These are phyloP conservation scores for Pocillopora grandis DNA, from an alignment of 92 coral and sea anemone genomes.

Conservation along the genomic window DNA sequence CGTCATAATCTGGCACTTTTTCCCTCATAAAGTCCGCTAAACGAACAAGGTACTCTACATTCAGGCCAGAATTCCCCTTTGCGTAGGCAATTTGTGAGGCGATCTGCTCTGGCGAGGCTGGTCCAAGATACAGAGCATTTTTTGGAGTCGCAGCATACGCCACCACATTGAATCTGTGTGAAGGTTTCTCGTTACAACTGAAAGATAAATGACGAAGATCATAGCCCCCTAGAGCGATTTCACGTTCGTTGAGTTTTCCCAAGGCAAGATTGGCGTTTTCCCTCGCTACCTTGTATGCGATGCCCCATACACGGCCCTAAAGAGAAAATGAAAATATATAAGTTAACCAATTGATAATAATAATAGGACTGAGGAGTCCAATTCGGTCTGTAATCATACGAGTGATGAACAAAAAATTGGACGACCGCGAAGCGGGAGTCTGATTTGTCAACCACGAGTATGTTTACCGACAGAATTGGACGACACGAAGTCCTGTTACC, in stretches of 20 bases:
- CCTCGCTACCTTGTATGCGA: slow-evolving; percentile 72
- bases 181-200: slow-evolving; percentile 16
- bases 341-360: too few species aligned
- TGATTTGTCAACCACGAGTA: too few species aligned
- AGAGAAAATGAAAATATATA: background rate
- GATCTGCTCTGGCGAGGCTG: slow-evolving; percentile 65
- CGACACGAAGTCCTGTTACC: too few species aligned
- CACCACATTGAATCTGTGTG: slow-evolving; percentile 57
- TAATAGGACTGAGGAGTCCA: too few species aligned
- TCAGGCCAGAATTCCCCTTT: slow-evolving; percentile 78
- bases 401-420: too few species aligned
- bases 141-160: slow-evolving; percentile 74
- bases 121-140: slow-evolving; percentile 77
- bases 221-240: slow-evolving; percentile 78
- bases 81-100: slow-evolving; percentile 79
- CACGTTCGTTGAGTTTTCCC: slow-evolving; percentile 73
- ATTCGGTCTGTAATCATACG: too few species aligned
- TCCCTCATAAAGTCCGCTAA: slow-evolving; percentile 84
- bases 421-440: too few species aligned
- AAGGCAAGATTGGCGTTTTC: slow-evolving; percentile 59
- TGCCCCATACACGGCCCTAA: slow-evolving; percentile 90
- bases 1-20: slow-evolving; percentile 67
- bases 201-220: slow-evolving; percentile 68
- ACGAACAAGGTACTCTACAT: slow-evolving; percentile 82
- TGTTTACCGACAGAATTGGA: too few species aligned